phyloP scores from a whole-genome alignment of 2,113 vertebrate species.

The Solea solea region DNA sequence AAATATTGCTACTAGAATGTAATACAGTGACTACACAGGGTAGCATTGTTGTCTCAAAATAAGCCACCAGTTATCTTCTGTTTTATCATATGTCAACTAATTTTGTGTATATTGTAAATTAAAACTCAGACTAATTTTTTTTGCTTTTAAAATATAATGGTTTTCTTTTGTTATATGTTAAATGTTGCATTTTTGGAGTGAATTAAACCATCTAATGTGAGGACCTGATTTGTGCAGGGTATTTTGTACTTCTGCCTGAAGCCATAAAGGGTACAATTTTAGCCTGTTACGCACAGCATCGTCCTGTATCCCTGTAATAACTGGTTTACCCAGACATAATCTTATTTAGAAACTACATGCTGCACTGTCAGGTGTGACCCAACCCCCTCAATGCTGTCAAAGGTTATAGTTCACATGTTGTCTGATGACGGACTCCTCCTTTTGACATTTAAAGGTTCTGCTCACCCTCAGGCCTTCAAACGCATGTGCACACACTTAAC shows the following conservation, averaged over 20 bases:
- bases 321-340: conserved; percentile 62
- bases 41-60: conserved; percentile 12
- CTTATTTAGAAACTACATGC: conserved; percentile 42
- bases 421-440: conserved; percentile 22
- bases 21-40: conserved; percentile 30
- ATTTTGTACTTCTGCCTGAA: conserved; percentile 29
- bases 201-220: conserved; percentile 55
- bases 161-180: conserved; percentile 45
- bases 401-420: conserved; percentile 1
- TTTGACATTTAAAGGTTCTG: conserved; percentile 70
- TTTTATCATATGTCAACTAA: background rate
- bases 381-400: background rate
- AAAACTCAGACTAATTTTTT: background rate
- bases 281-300: conserved; percentile 53
- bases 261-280: conserved; percentile 12
- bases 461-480: conserved; percentile 46
- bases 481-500: conserved; percentile 4
- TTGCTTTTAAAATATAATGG: conserved; percentile 23
- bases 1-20: conserved; percentile 13
- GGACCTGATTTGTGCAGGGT: conserved; percentile 10
- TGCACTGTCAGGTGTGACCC: conserved; percentile 24
- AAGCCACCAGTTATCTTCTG: conserved; percentile 12
- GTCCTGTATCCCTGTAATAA: conserved; percentile 39
- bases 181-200: conserved; percentile 22
- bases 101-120: conserved; percentile 44